phyloP scores from a whole-genome alignment of 1,140 invertebrate species.

The Drosophila kepulauana region DNA sequence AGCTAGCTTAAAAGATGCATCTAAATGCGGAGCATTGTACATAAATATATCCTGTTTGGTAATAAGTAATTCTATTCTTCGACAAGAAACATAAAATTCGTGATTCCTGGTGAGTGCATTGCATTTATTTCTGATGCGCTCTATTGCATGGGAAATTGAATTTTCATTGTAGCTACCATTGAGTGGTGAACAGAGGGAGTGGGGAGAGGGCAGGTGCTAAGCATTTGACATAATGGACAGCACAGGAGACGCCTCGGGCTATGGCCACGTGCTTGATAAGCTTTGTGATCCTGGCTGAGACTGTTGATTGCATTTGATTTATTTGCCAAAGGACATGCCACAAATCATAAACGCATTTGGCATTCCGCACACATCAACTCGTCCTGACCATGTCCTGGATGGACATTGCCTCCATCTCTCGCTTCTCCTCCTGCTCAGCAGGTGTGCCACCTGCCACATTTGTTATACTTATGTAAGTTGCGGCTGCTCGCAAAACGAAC shows the following conservation, averaged over 20 bases:
- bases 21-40: not conserved
- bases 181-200: not conserved
- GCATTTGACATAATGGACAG: conserved; percentile 57
- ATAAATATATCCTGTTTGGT: not conserved
- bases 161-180: conserved; percentile 57
- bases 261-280: conserved; percentile 53
- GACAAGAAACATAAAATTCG: conserved; percentile 32
- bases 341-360: conserved; percentile 79
- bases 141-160: conserved; percentile 70
- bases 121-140: conserved; percentile 49
- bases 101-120: conserved; percentile 26
- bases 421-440: not conserved
- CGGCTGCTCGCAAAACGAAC: conserved; percentile 54
- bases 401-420: no score
- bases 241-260: conserved; percentile 2
- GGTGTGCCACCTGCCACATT: conserved; percentile 53
- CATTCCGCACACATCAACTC: conserved; percentile 37
- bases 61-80: conserved; percentile 18
- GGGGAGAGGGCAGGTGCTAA: conserved; percentile 45
- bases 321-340: conserved; percentile 74
- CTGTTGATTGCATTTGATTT: conserved; percentile 80
- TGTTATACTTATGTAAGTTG: conserved; percentile 71
- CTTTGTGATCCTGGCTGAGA: conserved; percentile 47
- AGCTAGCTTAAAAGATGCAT: not conserved
- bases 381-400: conserved; percentile 3